Evolutionary conservation across 2,888 invertebrate genomes (phyloP).

Genomic region (Omphaloscelis lunosa): DNA sequence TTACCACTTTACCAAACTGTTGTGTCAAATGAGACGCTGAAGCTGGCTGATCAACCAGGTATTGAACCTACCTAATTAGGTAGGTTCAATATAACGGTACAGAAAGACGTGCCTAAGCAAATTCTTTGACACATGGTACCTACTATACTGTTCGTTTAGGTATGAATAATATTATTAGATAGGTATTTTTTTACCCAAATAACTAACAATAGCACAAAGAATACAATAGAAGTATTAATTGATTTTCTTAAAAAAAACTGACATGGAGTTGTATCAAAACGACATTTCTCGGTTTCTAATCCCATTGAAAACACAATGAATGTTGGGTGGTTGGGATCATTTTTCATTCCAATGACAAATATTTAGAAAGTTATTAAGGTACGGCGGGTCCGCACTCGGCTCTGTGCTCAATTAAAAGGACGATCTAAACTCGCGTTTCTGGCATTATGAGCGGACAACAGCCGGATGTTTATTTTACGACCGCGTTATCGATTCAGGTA

Average conservation of each 20-base stretch:
- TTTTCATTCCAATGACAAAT: slow-evolving; percentile 90
- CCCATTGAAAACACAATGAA: slow-evolving; percentile 86
- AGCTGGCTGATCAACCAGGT: neutral
- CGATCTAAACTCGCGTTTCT: slow-evolving; percentile 76
- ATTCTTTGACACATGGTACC: neutral
- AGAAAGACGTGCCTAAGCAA: neutral
- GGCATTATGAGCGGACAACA: slow-evolving; percentile 81
- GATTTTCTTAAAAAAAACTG: slow-evolving; percentile 78
- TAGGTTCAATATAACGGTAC: neutral
- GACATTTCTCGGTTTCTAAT: slow-evolving; percentile 88
- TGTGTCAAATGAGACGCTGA: neutral
- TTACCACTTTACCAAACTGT: slow-evolving; percentile 21
- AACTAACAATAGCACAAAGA: slow-evolving; percentile 74
- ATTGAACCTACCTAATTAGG: neutral
- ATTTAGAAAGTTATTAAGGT: slow-evolving; percentile 88
- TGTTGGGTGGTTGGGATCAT: slow-evolving; percentile 82
- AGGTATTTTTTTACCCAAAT: slow-evolving; percentile 75
- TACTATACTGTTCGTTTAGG: neutral
- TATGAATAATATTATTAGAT: slow-evolving; percentile 11
- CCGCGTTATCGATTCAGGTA: slow-evolving; percentile 88
- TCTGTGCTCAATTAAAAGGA: slow-evolving; percentile 85
- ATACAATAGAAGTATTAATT: slow-evolving; percentile 80
- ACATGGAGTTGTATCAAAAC: slow-evolving; percentile 78
- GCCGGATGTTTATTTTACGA: slow-evolving; percentile 87
- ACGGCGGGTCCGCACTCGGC: slow-evolving; percentile 79